Evolutionary conservation across 2,797 vertebrate species (phyloP).

Genomic region (Cyclura pinguis): DNA sequence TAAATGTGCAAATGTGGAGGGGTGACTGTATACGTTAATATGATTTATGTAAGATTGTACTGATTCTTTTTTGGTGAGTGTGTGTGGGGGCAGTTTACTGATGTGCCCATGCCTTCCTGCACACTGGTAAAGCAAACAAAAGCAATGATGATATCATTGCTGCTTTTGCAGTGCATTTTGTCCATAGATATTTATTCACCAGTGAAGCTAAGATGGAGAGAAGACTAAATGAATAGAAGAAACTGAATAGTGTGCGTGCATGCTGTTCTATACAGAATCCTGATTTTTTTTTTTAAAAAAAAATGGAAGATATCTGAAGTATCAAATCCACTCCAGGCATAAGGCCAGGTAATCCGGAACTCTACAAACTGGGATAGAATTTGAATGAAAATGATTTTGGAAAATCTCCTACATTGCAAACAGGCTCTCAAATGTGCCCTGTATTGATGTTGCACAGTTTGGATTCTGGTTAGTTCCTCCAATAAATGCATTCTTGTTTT

Average conservation of each 20-base stretch:
- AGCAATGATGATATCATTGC: too few species aligned
- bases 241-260: not conserved
- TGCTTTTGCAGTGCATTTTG: too few species aligned
- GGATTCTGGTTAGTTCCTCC: conserved; percentile 64
- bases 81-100: too few species aligned
- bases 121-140: too few species aligned
- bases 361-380: not conserved
- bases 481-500: conserved; percentile 66
- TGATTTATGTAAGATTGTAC: too few species aligned
- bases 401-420: not conserved
- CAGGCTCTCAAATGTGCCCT: not conserved
- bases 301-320: not conserved
- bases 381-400: not conserved
- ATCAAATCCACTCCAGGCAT: not conserved
- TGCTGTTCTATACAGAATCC: not conserved
- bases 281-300: not conserved
- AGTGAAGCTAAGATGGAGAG: too few species aligned
- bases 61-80: too few species aligned
- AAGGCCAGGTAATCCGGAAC: too few species aligned
- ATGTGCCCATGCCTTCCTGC: too few species aligned
- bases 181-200: too few species aligned
- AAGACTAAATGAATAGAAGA: not conserved
- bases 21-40: too few species aligned
- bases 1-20: too few species aligned
- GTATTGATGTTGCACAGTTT: not conserved